These are phyloP conservation scores for Pteronotus mesoamericanus DNA, from an alignment of 2,797 vertebrate species.

Conservation along the genomic window DNA sequence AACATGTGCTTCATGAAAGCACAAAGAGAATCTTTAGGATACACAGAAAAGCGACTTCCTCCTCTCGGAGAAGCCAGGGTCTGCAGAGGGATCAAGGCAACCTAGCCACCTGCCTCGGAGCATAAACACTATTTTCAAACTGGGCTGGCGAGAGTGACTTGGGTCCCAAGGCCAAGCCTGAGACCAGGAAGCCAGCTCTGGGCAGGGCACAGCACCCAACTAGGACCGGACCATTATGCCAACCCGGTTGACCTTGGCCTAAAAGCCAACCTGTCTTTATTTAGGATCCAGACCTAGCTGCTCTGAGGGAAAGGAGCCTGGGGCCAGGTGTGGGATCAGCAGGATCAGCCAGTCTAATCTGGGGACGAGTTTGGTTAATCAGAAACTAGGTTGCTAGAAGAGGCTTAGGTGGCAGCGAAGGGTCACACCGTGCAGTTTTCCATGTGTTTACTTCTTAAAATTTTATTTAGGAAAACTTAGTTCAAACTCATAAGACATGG, in stretches of 20 bases:
- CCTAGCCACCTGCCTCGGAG: not conserved
- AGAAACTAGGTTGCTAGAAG: constrained; percentile 49
- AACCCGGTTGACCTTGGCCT: constrained; percentile 17
- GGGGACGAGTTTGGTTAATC: constrained; percentile 34
- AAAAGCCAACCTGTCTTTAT: constrained; percentile 30
- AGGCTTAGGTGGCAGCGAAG: not conserved
- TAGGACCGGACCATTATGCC: not conserved
- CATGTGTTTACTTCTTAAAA: not conserved
- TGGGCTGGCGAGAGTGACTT: not conserved
- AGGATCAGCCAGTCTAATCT: not conserved
- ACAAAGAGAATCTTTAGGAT: not conserved
- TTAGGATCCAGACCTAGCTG: constrained; percentile 25
- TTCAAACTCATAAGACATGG: not conserved
- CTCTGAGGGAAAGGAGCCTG: not conserved
- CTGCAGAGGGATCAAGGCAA: not conserved
- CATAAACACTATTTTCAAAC: not conserved
- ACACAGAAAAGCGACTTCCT: not conserved
- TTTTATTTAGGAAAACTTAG: not conserved
- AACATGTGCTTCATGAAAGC: not conserved
- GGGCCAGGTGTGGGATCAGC: not conserved
- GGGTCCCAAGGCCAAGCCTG: not conserved
- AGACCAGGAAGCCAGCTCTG: not conserved
- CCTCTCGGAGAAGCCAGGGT: not conserved
- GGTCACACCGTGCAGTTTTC: not conserved
- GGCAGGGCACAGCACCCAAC: not conserved